These are phyloP conservation scores for Alouatta palliata DNA, from an alignment of 2,113 vertebrate genomes.

Conservation along the genomic window DNA sequence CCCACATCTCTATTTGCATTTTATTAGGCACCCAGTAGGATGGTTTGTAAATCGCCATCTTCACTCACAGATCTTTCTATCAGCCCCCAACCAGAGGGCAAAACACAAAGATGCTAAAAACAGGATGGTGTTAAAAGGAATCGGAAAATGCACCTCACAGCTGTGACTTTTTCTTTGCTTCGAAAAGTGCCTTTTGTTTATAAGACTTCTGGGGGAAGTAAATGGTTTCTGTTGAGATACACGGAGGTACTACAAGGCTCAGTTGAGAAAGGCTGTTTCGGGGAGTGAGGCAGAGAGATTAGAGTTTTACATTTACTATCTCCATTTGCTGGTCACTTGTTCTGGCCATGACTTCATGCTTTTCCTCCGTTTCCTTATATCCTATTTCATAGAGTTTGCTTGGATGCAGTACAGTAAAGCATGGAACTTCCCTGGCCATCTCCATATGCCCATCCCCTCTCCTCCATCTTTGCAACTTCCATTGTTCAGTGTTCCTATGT, in stretches of 20 bases:
- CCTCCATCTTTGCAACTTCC: not conserved
- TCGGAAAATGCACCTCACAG: conserved; percentile 6
- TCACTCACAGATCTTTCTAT: conserved; percentile 43
- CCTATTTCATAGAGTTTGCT: not conserved
- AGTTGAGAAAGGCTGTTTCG: not conserved
- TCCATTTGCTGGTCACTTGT: not conserved
- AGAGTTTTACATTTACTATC: not conserved
- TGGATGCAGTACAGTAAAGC: not conserved
- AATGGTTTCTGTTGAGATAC: not conserved
- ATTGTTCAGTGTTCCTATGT: not conserved
- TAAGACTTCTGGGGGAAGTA: conserved; percentile 7
- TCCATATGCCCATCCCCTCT: accelerated
- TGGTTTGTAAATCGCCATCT: conserved; percentile 45
- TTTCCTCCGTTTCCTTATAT: not conserved
- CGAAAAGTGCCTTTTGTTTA: conserved; percentile 57
- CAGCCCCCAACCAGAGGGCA: conserved; percentile 55
- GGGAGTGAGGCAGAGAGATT: not conserved
- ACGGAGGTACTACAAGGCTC: not conserved
- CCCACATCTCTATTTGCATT: conserved; percentile 63
- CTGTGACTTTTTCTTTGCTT: conserved; percentile 31
- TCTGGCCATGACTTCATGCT: not conserved
- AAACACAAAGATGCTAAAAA: conserved; percentile 30
- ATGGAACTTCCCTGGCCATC: not conserved
- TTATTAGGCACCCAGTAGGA: conserved; percentile 77
- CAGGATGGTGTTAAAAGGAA: conserved; percentile 29